These are phyloP conservation scores for Calycopis cecrops DNA, from an alignment of 1,140 invertebrate genomes.

Conservation along the genomic window DNA sequence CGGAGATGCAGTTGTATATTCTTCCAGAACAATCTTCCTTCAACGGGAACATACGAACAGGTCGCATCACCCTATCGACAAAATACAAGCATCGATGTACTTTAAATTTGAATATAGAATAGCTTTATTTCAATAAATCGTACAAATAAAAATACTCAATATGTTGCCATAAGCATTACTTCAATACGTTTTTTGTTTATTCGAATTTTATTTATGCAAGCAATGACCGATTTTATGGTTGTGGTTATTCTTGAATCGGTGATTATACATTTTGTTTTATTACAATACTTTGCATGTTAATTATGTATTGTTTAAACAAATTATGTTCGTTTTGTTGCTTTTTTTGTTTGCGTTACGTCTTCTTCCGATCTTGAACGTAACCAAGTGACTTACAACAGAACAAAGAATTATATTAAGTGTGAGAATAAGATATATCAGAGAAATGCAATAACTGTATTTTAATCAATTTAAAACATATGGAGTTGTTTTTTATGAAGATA, in stretches of 20 bases:
- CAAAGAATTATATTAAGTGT: conserved; percentile 12
- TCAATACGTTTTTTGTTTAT: too few species aligned
- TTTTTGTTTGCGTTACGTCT: conserved; percentile 18
- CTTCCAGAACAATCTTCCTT: conserved; percentile 11
- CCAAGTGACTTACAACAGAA: conserved; percentile 20
- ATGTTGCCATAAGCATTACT: too few species aligned
- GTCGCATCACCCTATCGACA: background rate
- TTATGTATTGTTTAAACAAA: background rate
- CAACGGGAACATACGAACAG: conserved; percentile 2
- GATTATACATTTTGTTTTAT: background rate
- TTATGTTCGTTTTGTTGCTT: conserved; percentile 10
- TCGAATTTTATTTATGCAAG: background rate
- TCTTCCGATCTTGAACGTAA: conserved; percentile 9
- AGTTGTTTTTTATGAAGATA: conserved; percentile 28
- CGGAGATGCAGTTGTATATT: background rate
- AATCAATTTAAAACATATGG: conserved; percentile 17
- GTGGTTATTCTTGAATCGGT: conserved; percentile 6
- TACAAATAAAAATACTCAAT: background rate
- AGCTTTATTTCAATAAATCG: background rate
- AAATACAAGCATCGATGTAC: conserved; percentile 4
- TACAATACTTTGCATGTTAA: conserved; percentile 6
- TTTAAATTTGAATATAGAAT: background rate
- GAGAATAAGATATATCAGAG: conserved; percentile 14
- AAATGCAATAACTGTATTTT: conserved; percentile 21
- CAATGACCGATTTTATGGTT: conserved; percentile 7